Evolutionary conservation across 2,113 vertebrate species (phyloP), one percentile per base, ranked within the genome.

Genomic region (Drymodes brunneopygia): DNA sequence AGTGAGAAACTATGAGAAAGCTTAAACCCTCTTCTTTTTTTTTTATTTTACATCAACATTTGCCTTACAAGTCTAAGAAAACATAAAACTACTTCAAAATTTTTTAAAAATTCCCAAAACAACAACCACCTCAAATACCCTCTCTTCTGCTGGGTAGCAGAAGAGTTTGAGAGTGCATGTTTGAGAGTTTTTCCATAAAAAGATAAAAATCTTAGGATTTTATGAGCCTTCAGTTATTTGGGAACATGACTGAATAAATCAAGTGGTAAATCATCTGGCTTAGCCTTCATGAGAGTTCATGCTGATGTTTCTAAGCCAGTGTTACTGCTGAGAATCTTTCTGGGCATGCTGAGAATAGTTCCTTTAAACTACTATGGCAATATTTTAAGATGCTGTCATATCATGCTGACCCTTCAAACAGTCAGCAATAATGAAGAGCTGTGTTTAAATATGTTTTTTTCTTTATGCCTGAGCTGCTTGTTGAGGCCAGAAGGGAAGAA

Each of bases 161-260:
- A n/a, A n/a, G n/a, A n/a, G n/a, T n/a, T n/a, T n/a, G n/a, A n/a
- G n/a, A n/a, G n/a, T n/a, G n/a, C 35, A 15, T 38, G 35, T 69
- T 80, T 88, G 42, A 80, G 36, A 90, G 24, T 57, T 94, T 94
- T 94, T 56, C 92, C 84, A 74, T 77, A 80, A 88, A 92, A 96
- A 94, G 42, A 20, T 50, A 80, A 0, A 0, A 50, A 33, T 79
- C 42, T 72, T 53, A 29, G 44, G 33, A 35, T 91, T 92, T 94
- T 71, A 83, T 40, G 20, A 93, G 27, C 45, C 80, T 88, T 66
- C 70, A 28, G 70, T 62, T 94, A 81, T 78, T 95, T 83, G n/a
- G 67, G 67, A 86, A 78, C 79, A 64, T 11, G 45, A 40, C 36
- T 44, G 42, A 88, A 96, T 95, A 96, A 96, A 88, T 92, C 92